Evolutionary conservation across 2,888 invertebrate genomes (phyloP), one percentile per base, ranked within the genome.

Genomic region (Lochmaea crataegi): DNA sequence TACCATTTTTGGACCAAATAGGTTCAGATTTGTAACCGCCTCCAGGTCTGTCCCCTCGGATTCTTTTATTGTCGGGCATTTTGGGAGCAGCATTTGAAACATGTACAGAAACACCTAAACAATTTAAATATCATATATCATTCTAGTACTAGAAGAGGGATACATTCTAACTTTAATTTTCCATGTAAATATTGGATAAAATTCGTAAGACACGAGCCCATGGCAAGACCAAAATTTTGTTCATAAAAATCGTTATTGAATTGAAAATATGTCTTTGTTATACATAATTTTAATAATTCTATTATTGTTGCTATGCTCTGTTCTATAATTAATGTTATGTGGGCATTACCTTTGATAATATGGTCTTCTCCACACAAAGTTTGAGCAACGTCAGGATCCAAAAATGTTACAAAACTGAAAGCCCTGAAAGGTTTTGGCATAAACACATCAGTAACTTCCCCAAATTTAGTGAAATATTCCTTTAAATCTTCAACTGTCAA

Each of bases 371-470:
- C 96, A 87, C 96, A 96, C 57, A 97, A 89, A 79, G 93, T 92
- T 86, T 96, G 96, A 63, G 96, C 97, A 66, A 96, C 94, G 86
- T 96, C 95, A 38, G 96, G 94, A 85, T 96, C 96, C 83, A 96
- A 89, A 88, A 98, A 96, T 68, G 97, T 97, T 67, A 98, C 96
- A 89, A 98, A 98, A 77, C 95, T 95, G 87, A 96, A 95, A 70
- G 95, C 95, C 83, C 95, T 89, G 88, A 97, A 98, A 72, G 97
- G 97, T 86, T 96, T 94, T 45, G 98, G 97, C 80, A 98, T 96
- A 90, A 97, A 98, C 68, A 97, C 97, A 89, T 98, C 97, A 73
- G 95, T 94, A 68, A 97, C 96, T 89, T 96, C 96, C 79, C 96
- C 97, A 88, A 92, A 96, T 87, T 94, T 94, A 73, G 93, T 92